phyloP scores from a whole-genome alignment of 2,797 vertebrate genomes.

The Tachyglossus aculeatus region DNA sequence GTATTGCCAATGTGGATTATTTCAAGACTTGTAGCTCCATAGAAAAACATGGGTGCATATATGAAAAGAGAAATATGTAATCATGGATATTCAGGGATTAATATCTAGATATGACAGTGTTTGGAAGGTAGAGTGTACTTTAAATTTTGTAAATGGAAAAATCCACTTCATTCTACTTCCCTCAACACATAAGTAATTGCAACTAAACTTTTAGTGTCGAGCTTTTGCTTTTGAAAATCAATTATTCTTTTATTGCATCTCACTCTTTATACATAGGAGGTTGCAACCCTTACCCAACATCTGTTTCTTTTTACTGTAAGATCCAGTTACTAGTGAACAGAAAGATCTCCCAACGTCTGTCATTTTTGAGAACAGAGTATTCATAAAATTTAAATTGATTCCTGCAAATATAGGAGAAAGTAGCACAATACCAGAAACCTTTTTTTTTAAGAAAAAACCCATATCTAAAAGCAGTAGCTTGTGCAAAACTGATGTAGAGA shows the following conservation, averaged over 20 bases:
- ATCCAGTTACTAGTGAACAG: not conserved
- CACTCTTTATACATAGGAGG: not conserved
- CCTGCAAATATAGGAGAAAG: not conserved
- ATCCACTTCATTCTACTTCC: not conserved
- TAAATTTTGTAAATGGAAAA: rapidly evolving
- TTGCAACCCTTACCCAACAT: not conserved
- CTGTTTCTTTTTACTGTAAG: not conserved
- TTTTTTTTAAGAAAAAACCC: constrained; percentile 4
- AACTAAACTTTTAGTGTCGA: not conserved
- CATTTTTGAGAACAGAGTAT: not conserved
- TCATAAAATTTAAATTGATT: rapidly evolving
- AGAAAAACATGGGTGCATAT: too few relatives aligned
- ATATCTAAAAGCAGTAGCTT: not conserved
- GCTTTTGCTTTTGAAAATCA: not conserved
- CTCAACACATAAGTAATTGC: not conserved
- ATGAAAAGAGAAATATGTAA: too few relatives aligned
- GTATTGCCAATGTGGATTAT: too few relatives aligned
- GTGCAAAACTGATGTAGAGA: not conserved
- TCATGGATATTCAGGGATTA: too few relatives aligned
- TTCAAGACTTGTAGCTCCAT: too few relatives aligned
- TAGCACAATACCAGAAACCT: not conserved
- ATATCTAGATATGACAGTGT: too few relatives aligned
- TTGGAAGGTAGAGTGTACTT: too few relatives aligned
- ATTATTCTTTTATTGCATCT: not conserved
- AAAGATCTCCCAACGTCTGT: not conserved